These are phyloP conservation scores for Philantomba maxwellii DNA, from an alignment of 2,113 vertebrate genomes.

Conservation along the genomic window DNA sequence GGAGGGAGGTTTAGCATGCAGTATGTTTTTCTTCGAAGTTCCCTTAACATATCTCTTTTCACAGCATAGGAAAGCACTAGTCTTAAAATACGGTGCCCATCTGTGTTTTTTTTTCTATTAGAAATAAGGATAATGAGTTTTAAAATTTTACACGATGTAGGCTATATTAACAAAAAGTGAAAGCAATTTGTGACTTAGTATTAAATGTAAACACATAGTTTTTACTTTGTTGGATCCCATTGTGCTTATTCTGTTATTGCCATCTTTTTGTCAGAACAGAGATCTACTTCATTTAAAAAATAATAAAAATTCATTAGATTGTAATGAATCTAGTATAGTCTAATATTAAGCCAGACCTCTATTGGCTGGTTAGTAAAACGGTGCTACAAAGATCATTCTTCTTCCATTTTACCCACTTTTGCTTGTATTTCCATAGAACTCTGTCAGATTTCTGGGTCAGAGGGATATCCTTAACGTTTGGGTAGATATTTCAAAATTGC, in stretches of 20 bases:
- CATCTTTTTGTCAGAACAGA: background rate
- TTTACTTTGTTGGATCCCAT: background rate
- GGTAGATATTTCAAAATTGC: constrained; percentile 15
- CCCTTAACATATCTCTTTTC: background rate
- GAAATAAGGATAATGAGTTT: background rate
- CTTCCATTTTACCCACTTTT: background rate
- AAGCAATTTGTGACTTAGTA: background rate
- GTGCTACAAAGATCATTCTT: background rate
- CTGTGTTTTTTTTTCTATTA: background rate
- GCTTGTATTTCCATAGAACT: background rate
- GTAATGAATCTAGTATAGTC: background rate
- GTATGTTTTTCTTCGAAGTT: background rate
- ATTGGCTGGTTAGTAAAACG: background rate
- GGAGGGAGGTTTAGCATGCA: background rate
- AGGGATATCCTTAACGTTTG: background rate
- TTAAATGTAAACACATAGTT: background rate
- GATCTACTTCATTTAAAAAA: background rate
- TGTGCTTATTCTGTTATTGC: background rate
- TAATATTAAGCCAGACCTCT: background rate
- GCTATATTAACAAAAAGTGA: background rate
- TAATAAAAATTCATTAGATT: background rate
- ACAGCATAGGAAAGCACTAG: background rate
- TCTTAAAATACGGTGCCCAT: background rate
- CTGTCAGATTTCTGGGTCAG: background rate
- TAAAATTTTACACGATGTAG: background rate